Conservation (phyloP, 2,888 invertebrate species). For the Luperina testacea region DNA sequence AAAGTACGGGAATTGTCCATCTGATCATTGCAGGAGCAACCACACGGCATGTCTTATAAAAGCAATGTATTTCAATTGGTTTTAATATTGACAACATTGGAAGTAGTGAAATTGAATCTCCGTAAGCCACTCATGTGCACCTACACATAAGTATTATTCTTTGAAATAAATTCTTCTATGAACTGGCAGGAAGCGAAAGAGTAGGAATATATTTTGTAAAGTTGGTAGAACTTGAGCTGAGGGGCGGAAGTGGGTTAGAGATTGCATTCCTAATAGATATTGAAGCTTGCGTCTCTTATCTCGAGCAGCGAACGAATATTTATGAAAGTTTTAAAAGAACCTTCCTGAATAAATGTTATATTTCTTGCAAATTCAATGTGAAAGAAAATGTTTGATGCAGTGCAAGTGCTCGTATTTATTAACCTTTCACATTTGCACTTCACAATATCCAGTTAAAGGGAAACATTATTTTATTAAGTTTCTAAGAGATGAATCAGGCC, state of each 20-base stretch:
- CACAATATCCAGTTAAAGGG: background rate
- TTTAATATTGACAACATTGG: background rate
- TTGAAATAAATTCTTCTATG: conserved; percentile 23
- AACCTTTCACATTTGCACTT: background rate
- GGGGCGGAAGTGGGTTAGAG: conserved; percentile 46
- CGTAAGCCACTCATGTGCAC: background rate
- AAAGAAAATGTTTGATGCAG: background rate
- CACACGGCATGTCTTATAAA: background rate
- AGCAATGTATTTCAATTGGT: background rate
- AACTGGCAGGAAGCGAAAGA: conserved; percentile 21
- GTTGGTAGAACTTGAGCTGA: conserved; percentile 36
- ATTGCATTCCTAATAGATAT: conserved; percentile 59
- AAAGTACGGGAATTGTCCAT: background rate
- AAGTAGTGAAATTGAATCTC: background rate
- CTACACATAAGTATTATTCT: background rate
- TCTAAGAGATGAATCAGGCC: too few relatives aligned
- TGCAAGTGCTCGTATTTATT: background rate
- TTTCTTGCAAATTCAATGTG: conserved; percentile 16
- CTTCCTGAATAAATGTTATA: conserved; percentile 17
- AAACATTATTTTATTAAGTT: background rate
- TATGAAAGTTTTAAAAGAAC: conserved; percentile 41
- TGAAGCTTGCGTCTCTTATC: conserved; percentile 47
- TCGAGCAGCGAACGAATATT: conserved; percentile 42
- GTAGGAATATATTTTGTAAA: conserved; percentile 47
- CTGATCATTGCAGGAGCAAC: background rate